phyloP scores from a whole-genome alignment of 2,113 vertebrate genomes.

The Halichoeres trimaculatus region DNA sequence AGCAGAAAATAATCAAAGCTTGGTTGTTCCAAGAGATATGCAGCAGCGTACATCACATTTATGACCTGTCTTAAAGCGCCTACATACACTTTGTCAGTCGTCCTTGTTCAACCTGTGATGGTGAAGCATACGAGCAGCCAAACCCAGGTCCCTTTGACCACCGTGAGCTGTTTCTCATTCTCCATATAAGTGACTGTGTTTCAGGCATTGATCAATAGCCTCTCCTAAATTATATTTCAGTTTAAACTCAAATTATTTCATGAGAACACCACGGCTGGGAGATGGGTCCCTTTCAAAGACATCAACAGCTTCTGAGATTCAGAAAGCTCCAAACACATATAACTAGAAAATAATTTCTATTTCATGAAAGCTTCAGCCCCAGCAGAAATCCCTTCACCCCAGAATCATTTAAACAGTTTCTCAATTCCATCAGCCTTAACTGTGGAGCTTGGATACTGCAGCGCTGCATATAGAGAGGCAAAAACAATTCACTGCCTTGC shows the following conservation, averaged over 20 bases:
- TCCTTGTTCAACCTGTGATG: background rate
- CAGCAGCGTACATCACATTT: slow-evolving; percentile 10
- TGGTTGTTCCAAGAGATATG: background rate
- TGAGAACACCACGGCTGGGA: no score
- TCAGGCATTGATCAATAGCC: no score
- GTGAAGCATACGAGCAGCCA: no score
- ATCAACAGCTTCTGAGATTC: background rate
- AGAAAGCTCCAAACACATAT: background rate
- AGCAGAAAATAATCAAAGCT: background rate
- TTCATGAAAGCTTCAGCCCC: background rate
- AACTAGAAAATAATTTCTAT: background rate
- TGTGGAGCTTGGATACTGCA: slow-evolving; percentile 9
- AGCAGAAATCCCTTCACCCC: slow-evolving; percentile 22
- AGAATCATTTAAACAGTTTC: slow-evolving; percentile 10
- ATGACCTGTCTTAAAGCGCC: slow-evolving; percentile 1
- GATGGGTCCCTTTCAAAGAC: background rate
- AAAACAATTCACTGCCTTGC: slow-evolving; percentile 48
- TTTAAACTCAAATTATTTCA: no score
- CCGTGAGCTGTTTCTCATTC: background rate
- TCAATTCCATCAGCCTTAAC: slow-evolving; percentile 16
- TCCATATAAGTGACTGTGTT: no score
- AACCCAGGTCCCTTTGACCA: background rate
- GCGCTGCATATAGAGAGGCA: slow-evolving; percentile 17
- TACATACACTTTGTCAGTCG: background rate
- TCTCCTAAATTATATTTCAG: no score